Percentiles rank a stretch among this genome's conserved stretches.
These are phyloP conservation scores for Menidia beryllina DNA, from an alignment of 2,113 vertebrate species.

Conservation along the genomic window DNA sequence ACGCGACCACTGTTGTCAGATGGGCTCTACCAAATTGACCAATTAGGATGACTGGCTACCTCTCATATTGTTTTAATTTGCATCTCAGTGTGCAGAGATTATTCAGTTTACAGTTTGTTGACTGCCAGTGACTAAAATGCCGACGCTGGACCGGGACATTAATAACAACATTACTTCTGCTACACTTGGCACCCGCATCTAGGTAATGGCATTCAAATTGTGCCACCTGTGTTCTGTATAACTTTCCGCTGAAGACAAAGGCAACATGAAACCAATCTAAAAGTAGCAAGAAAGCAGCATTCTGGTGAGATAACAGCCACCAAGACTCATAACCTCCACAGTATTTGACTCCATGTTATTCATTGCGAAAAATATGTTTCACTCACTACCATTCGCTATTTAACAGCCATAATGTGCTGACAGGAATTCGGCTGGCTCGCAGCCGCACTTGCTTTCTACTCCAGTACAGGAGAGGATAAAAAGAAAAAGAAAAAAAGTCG, in stretches of 20 bases:
- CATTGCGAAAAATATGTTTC: constrained; percentile 20
- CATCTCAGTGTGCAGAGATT: constrained; percentile 37
- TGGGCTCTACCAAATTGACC: constrained; percentile 42
- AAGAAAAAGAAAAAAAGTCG: constrained; percentile 37
- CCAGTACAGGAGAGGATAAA: constrained; percentile 5
- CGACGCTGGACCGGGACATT: constrained; percentile 51
- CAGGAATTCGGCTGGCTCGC: constrained; percentile 17
- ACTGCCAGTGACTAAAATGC: constrained; percentile 49
- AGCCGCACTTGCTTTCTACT: constrained; percentile 22
- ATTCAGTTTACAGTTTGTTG: constrained; percentile 54
- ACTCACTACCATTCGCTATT: neutral
- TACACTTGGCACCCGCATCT: constrained; percentile 30
- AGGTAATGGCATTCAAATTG: constrained; percentile 60
- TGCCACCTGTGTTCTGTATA: constrained; percentile 46
- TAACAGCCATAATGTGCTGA: neutral
- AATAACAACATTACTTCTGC: constrained; percentile 54
- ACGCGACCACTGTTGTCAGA: constrained; percentile 8
- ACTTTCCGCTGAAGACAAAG: constrained; percentile 44
- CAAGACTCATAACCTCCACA: constrained; percentile 23
- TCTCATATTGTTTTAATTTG: constrained; percentile 60
- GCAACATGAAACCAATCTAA: constrained; percentile 51
- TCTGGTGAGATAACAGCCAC: constrained; percentile 44
- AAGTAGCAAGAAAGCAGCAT: constrained; percentile 39
- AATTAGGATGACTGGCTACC: constrained; percentile 53
- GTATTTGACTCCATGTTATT: constrained; percentile 18